A percentile compares a stretch with the other conserved stretches of the same genome.
These are phyloP conservation scores for Drosophila pseudoananassae DNA, from an alignment of 1,140 invertebrate genomes.

Conservation along the genomic window DNA sequence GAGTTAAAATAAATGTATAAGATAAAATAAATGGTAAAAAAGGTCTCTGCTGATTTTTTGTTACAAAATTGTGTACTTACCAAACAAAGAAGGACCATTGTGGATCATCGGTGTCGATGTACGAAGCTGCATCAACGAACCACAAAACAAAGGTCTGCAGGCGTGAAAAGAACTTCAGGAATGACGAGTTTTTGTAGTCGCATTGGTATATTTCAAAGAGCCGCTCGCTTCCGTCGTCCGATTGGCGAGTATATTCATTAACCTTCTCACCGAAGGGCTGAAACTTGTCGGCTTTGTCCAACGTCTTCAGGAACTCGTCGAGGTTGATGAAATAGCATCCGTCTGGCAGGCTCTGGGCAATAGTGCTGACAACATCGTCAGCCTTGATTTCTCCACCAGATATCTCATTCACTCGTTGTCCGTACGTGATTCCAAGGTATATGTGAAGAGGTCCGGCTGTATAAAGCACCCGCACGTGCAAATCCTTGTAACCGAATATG, in stretches of 20 bases:
- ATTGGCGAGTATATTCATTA: constrained; percentile 79
- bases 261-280: constrained; percentile 84
- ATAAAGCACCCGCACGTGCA: constrained; percentile 92
- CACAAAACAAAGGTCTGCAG: constrained; percentile 97
- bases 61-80: too few relatives aligned
- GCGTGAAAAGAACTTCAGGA: constrained; percentile 91
- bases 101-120: constrained; percentile 96
- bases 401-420: constrained; percentile 70
- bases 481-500: constrained; percentile 96
- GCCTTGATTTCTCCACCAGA: constrained; percentile 87
- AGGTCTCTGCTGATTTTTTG: not conserved
- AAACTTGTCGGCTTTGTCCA: constrained; percentile 82
- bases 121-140: constrained; percentile 97
- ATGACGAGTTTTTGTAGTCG: constrained; percentile 89
- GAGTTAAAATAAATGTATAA: not conserved
- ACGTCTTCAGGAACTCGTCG: constrained; percentile 80
- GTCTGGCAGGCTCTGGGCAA: constrained; percentile 87
- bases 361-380: constrained; percentile 91
- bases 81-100: constrained; percentile 96
- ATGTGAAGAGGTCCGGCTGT: constrained; percentile 91
- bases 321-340: constrained; percentile 80
- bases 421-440: constrained; percentile 86
- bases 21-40: not conserved
- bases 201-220: constrained; percentile 93
- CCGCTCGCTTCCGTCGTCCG: constrained; percentile 85